Conservation (phyloP, 1,140 invertebrate species). For the Philopotamus ludificatus region DNA sequence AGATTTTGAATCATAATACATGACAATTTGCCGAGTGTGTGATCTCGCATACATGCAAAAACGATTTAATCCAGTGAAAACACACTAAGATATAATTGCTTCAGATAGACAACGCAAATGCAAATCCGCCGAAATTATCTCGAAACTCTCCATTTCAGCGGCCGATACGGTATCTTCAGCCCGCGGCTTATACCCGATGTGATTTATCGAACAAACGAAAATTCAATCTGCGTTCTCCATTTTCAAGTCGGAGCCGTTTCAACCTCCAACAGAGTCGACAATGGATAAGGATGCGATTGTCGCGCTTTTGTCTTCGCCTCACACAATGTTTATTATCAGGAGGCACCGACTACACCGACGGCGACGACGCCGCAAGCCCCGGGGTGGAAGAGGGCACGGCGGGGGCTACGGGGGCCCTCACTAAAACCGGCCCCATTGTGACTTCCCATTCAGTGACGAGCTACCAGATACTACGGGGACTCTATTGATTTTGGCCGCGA, state of each 20-base stretch:
- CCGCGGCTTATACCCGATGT: background rate
- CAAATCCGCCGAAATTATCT: background rate
- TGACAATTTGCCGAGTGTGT: too few relatives aligned
- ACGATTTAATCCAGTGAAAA: too few relatives aligned
- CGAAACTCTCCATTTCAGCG: background rate
- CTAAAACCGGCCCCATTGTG: background rate
- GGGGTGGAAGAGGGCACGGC: background rate
- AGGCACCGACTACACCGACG: background rate
- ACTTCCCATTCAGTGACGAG: background rate
- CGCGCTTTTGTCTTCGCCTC: background rate
- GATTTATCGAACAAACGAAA: background rate
- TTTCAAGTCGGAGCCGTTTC: background rate
- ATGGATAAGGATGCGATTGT: background rate
- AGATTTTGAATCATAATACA: too few relatives aligned
- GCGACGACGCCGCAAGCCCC: background rate
- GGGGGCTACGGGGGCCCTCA: too few relatives aligned
- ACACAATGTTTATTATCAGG: background rate
- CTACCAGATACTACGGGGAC: background rate
- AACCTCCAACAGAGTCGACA: background rate
- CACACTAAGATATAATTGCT: too few relatives aligned
- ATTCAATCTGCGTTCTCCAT: background rate
- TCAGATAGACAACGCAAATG: background rate
- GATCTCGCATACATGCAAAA: too few relatives aligned
- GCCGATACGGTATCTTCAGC: background rate
- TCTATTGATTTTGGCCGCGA: conserved; percentile 16